These are phyloP conservation scores for Sorex araneus DNA, from an alignment of 2,113 vertebrate genomes.

Conservation along the genomic window DNA sequence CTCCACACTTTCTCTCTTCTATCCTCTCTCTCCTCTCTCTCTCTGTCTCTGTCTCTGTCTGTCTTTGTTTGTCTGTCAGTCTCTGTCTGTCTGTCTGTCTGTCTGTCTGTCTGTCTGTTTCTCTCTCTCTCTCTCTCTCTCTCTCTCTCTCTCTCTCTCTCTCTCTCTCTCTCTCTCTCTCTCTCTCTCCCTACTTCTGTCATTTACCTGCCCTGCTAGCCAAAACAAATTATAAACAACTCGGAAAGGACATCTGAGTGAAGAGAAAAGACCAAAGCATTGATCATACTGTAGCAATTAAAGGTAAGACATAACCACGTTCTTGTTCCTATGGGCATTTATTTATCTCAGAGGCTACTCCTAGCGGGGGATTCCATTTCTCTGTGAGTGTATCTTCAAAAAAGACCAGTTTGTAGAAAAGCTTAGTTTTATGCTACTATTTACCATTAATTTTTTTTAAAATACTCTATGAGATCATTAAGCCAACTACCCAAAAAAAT, in stretches of 20 bases:
- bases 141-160: too few relatives aligned
- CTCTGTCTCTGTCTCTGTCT: too few relatives aligned
- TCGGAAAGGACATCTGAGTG: neutral
- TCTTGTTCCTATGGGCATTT: neutral
- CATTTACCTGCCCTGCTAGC: neutral
- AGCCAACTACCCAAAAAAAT: neutral
- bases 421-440: neutral
- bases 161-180: too few relatives aligned
- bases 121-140: neutral
- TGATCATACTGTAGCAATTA: conserved; percentile 2
- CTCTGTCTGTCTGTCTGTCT: too few relatives aligned
- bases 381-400: neutral
- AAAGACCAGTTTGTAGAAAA: conserved; percentile 13
- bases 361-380: neutral
- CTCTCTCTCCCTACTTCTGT: neutral
- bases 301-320: neutral
- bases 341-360: conserved; percentile 7
- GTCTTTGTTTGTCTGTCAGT: too few relatives aligned
- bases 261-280: neutral
- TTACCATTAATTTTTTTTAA: conserved; percentile 4
- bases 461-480: conserved; percentile 1
- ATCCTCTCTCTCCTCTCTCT: too few relatives aligned
- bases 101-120: too few relatives aligned
- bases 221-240: neutral
- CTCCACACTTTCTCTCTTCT: too few relatives aligned